A percentile compares a stretch with the other conserved stretches of the same genome.
phyloP scores from a whole-genome alignment of 1,140 invertebrate species.

The Drosophila bifasciata region DNA sequence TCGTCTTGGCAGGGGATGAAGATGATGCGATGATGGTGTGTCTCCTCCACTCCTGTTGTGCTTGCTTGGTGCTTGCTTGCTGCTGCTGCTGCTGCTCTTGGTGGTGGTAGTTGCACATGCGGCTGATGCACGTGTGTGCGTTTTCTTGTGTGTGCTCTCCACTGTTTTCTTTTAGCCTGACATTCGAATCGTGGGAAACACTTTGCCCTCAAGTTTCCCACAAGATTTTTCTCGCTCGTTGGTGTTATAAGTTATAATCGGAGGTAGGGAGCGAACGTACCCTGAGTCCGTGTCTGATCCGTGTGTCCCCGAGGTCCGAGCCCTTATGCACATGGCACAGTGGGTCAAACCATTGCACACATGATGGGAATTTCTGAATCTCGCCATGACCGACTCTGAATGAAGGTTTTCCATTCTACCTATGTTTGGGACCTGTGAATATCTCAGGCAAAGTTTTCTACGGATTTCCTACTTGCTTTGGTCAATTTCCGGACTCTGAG shows the following conservation, averaged over 20 bases:
- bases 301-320: conserved; percentile 36
- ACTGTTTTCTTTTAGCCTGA: conserved; percentile 78
- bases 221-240: conserved; percentile 83
- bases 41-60: too few relatives aligned
- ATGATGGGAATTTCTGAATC: conserved; percentile 47
- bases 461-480: conserved; percentile 54
- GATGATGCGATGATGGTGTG: conserved; percentile 41
- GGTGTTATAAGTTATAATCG: conserved; percentile 84
- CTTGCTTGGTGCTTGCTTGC: too few relatives aligned
- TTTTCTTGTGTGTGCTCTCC: conserved; percentile 49
- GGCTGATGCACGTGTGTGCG: conserved; percentile 42
- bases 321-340: conserved; percentile 78
- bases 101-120: conserved; percentile 71
- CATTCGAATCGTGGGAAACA: conserved; percentile 84
- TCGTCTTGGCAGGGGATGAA: conserved; percentile 75
- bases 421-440: conserved; percentile 5
- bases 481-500: not conserved
- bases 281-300: conserved; percentile 28
- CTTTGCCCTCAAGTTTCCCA: conserved; percentile 84
- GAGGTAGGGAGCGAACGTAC: conserved; percentile 44
- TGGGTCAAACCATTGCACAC: conserved; percentile 54
- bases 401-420: conserved; percentile 48
- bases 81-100: conserved; percentile 6
- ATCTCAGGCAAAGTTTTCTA: conserved; percentile 32
- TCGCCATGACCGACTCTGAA: conserved; percentile 31